phyloP scores from a whole-genome alignment of 2,797 vertebrate genomes.

The Coranthus polyacanthus region DNA sequence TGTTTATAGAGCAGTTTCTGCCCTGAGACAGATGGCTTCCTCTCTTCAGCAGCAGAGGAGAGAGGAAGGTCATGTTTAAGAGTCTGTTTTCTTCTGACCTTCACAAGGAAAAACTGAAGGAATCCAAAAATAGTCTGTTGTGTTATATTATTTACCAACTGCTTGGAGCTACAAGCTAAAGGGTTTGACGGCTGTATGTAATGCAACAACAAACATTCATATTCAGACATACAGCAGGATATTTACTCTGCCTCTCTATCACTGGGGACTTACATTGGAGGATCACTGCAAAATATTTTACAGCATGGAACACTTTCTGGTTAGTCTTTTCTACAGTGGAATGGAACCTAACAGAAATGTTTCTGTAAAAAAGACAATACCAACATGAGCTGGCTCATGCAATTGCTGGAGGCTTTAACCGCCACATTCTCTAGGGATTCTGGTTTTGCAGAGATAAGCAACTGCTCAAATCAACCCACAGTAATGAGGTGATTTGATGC shows the following conservation, averaged over 20 bases:
- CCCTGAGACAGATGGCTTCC: conserved; percentile 62
- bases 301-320: conserved; percentile 11
- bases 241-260: not conserved
- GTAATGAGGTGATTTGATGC: conserved; percentile 61
- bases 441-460: conserved; percentile 65
- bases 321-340: not conserved
- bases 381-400: not conserved
- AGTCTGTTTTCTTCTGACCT: conserved; percentile 41
- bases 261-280: not conserved
- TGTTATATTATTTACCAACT: conserved; percentile 26
- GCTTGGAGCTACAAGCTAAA: conserved; percentile 6
- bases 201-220: conserved; percentile 3
- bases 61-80: conserved; percentile 63
- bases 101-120: conserved; percentile 30
- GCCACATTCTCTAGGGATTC: conserved; percentile 27
- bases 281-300: not conserved
- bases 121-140: conserved; percentile 32
- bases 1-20: conserved; percentile 55
- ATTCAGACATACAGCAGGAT: not conserved
- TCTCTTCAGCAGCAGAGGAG: conserved; percentile 62
- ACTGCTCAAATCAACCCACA: conserved; percentile 44
- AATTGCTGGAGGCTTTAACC: conserved; percentile 6
- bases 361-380: conserved; percentile 31
- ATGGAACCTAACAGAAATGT: not conserved
- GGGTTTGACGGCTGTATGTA: not conserved